Base-by-base conservation (phyloP, 2,113 vertebrate species). In the Ceuthmochares aereus region DNA sequence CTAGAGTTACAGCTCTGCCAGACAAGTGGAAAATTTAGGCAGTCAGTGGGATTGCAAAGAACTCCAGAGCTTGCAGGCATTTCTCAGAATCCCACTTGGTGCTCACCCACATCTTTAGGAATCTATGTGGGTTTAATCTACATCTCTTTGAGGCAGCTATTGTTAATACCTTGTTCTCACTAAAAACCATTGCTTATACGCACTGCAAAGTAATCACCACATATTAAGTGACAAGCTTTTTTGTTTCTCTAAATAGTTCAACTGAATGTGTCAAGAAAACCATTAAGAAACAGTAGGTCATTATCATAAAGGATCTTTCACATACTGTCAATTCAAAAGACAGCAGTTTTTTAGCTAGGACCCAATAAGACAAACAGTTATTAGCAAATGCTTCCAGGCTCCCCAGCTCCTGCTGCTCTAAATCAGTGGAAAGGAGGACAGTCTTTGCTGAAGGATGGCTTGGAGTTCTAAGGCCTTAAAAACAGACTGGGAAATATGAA, bases 41-140 rank as follows among this genome's bases (percentile, higher is more conserved):
- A 89, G 70, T 22, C 49, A 52, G 70, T 67, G 78, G 59, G 55
- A 96, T 88, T 95, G 84, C 63, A 52, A 69, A 66, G 58, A 92
- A 56, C 36, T 90, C 78, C 82, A 88, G 73, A 94, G 67, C 51
- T 59, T 0, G 43, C 54, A 83, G 79, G 68, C 5, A 43, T 74
- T 90, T 67, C 49, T 93, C 73, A 88, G 70, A 90, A 81, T 84
- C 54, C 52, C 64, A 29, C 3, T 77, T 73, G 54, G 32, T 56
- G n/a, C 56, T 94, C 83, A 90, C 54, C 82, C 80, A 81, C 56
- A 78, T 49, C 47, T 92, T 95, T 75, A 81, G 83, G 54, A 89
- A 87, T 63, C 72, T 56, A 60, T 19, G 7, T 3, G 60, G 26
- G 19, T 49, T 84, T 70, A 59, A 95, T 83, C 52, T 59, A 76